Conservation (phyloP, 2,113 vertebrate species). For the Bubalus kerabau region DNA sequence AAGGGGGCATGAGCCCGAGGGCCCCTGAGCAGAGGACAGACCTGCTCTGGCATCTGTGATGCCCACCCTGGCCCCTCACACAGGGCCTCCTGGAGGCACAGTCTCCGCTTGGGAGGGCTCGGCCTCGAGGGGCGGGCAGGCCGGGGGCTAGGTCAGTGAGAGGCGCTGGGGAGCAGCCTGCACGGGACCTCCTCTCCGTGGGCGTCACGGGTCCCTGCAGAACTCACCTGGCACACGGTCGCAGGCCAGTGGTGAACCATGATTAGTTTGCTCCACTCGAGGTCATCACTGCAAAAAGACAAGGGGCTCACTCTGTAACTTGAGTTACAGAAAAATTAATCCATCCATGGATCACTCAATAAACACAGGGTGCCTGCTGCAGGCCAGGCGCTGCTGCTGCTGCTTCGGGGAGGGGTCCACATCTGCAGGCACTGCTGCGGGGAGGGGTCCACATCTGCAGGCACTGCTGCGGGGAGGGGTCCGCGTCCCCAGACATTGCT, state of each 20-base stretch:
- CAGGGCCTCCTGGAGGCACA: not conserved
- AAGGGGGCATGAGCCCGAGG: not conserved
- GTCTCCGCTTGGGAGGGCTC: too few relatives aligned
- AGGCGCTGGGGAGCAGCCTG: fast-evolving
- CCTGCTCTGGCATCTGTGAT: not conserved
- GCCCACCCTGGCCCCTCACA: not conserved
- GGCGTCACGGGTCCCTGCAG: fast-evolving
- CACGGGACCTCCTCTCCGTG: fast-evolving
- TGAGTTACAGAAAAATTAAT: not conserved
- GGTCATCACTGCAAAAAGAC: slow-evolving; percentile 61
- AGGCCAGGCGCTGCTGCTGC: not conserved
- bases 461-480: too few relatives aligned
- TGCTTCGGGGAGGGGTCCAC: fast-evolving
- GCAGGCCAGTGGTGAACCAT: slow-evolving; percentile 84
- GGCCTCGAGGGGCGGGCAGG: not conserved
- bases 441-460: too few relatives aligned
- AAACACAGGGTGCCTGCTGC: fast-evolving
- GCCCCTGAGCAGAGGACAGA: not conserved
- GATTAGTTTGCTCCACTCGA: slow-evolving; percentile 79
- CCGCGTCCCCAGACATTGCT: not conserved
- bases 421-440: not conserved
- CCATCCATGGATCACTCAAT: not conserved
- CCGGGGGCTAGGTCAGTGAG: fast-evolving
- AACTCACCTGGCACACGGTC: slow-evolving; percentile 82
- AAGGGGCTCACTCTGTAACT: not conserved